Evolutionary conservation across 2,888 invertebrate genomes (phyloP).

Genomic region (Bhutanitis thaidina): DNA sequence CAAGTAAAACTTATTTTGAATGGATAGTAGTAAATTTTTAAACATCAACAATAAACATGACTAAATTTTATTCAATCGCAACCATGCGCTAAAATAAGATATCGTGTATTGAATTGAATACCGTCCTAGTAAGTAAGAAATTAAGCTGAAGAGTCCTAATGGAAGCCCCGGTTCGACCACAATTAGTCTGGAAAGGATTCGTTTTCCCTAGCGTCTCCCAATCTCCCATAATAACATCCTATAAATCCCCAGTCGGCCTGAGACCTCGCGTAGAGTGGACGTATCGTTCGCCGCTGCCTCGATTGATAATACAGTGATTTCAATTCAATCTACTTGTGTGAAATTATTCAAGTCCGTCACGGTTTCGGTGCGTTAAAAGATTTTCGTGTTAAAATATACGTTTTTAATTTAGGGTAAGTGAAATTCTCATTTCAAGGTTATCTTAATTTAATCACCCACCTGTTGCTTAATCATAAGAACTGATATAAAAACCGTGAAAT

Average conservation of each 20-base stretch:
- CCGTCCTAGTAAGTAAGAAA: constrained; percentile 15
- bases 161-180: constrained; percentile 15
- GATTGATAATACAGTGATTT: constrained; percentile 19
- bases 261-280: constrained; percentile 23
- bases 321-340: constrained; percentile 25
- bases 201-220: constrained; percentile 25
- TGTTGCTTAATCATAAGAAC: constrained; percentile 24
- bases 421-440: background rate
- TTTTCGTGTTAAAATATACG: constrained; percentile 2
- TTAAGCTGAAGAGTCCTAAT: constrained; percentile 17
- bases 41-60: no score
- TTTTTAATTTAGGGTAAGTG: constrained; percentile 25
- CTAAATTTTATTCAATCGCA: no score
- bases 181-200: constrained; percentile 30
- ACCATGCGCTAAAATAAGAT: background rate
- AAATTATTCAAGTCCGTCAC: constrained; percentile 18
- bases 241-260: constrained; percentile 31
- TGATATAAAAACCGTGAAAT: constrained; percentile 15
- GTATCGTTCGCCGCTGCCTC: constrained; percentile 20
- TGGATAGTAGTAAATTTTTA: no score
- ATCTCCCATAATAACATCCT: constrained; percentile 31
- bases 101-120: constrained; percentile 5
- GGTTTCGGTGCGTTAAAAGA: constrained; percentile 17
- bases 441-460: constrained; percentile 20
- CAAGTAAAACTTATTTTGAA: no score